phyloP scores from a whole-genome alignment of 2,888 invertebrate species.

The Cryptocephalus moraei region DNA sequence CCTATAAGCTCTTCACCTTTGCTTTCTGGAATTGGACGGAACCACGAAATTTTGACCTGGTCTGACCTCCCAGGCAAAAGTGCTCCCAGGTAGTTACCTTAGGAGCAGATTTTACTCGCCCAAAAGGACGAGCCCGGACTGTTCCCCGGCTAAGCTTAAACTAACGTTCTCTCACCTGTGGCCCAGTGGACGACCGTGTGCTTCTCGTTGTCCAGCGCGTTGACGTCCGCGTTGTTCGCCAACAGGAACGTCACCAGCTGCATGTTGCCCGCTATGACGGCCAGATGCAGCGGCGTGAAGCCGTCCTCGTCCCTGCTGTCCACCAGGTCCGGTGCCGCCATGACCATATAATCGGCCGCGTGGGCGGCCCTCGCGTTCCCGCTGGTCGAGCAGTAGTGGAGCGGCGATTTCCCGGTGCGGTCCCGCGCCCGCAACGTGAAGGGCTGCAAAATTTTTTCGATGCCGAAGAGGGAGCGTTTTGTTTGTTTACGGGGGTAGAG shows the following conservation, averaged over 20 bases:
- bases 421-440: slow-evolving; percentile 60
- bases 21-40: too few relatives aligned
- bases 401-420: slow-evolving; percentile 72
- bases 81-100: too few relatives aligned
- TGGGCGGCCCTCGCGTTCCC: slow-evolving; percentile 45
- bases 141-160: too few relatives aligned
- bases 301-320: slow-evolving; percentile 87
- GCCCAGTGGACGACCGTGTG: slow-evolving; percentile 98
- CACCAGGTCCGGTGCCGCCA: slow-evolving; percentile 77
- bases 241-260: slow-evolving; percentile 77
- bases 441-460: slow-evolving; percentile 37
- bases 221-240: slow-evolving; percentile 80
- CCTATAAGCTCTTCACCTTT: too few relatives aligned
- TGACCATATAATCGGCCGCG: slow-evolving; percentile 59
- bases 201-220: slow-evolving; percentile 84
- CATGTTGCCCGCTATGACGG: slow-evolving; percentile 87
- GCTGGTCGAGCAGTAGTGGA: slow-evolving; percentile 76
- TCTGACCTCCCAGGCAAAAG: too few relatives aligned
- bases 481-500: too few relatives aligned
- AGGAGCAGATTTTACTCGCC: too few relatives aligned
- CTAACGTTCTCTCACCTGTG: slow-evolving; percentile 66
- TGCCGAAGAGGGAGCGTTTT: too few relatives aligned
- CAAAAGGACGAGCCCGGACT: too few relatives aligned
- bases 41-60: too few relatives aligned
- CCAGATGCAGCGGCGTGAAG: slow-evolving; percentile 88